Evolutionary conservation across 2,797 vertebrate species (phyloP), one percentile per base, ranked within the genome.

Genomic region (Echeneis naucrates): DNA sequence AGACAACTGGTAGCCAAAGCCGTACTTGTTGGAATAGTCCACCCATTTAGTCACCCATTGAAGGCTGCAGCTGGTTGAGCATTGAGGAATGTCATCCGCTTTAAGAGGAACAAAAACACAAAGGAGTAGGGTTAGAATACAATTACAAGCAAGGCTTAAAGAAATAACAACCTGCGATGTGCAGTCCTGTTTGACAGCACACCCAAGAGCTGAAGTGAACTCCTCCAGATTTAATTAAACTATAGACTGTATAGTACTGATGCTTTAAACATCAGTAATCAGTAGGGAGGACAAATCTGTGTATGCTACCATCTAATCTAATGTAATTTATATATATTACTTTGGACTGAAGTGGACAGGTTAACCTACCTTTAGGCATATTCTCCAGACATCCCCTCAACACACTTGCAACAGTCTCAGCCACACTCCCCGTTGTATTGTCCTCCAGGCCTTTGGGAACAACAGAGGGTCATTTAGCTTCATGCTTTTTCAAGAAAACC

Each of bases 41-140:
- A 99, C 98, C 98, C 98, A 99, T 88, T 99, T 99, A 66, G 97
- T 99, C 88, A 99, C 97, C 98, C 98, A 99, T 61, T 98, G 98
- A 87, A 99, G 96, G 59, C 90, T 96, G 32, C 93, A 86, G 84
- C 93, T 93, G 68, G 95, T 88, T 67, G 95, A 95, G 71, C 95
- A 92, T 78, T 95, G 96, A 67, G 98, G 97, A 80, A 97, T 95
- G 81, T 91, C 90, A 27, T 96, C 95, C 2, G 95, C 96, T 96
- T 85, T 11, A 64, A 59, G 60, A 65, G 7, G 73, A 59, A 44
- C 7, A 44, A 44, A 48, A 81, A 73, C 33, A 78, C 40, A 76
- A 38, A 71, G 10, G 24, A 64, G 42, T 59, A 72, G 71, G 21
- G 66, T 87, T 75, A 80, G 56, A 68, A 26, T 23, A 63, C 62